phyloP scores from a whole-genome alignment of 2,797 vertebrate genomes.

The Benthosema pterotum region DNA sequence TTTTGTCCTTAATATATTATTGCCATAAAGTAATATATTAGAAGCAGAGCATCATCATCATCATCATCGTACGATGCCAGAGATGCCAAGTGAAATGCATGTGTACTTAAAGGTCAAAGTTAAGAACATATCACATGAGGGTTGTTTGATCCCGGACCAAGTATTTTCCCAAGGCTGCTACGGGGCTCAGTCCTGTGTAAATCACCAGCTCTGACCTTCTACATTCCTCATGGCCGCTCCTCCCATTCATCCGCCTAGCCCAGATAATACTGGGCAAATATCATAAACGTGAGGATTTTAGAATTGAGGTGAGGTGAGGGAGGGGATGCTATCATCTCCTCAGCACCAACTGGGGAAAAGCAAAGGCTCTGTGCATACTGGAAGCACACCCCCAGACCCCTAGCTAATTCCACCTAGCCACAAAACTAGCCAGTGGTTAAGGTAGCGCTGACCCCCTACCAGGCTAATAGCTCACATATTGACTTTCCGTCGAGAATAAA shows the following conservation, averaged over 20 bases:
- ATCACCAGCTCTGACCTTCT: conserved; percentile 79
- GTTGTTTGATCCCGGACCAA: conserved; percentile 71
- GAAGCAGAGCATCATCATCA: too few relatives aligned
- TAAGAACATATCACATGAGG: conserved; percentile 70
- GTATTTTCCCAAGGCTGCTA: conserved; percentile 78
- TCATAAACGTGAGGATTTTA: conserved; percentile 89
- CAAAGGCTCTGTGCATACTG: conserved; percentile 63
- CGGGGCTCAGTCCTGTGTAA: conserved; percentile 69
- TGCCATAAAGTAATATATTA: too few relatives aligned
- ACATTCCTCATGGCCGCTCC: conserved; percentile 82
- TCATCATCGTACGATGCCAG: background rate
- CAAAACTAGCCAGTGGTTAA: conserved; percentile 36
- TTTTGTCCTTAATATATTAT: background rate
- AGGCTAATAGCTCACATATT: conserved; percentile 27
- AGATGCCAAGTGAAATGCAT: conserved; percentile 35
- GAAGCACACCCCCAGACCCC: conserved; percentile 28
- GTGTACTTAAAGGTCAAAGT: conserved; percentile 71
- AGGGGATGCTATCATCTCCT: conserved; percentile 65
- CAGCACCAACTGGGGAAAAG: conserved; percentile 70
- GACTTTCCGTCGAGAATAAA: conserved; percentile 30
- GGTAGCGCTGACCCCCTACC: conserved; percentile 38
- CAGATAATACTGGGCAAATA: conserved; percentile 88
- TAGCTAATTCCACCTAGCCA: conserved; percentile 31
- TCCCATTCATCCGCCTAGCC: conserved; percentile 89
- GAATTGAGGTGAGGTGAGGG: conserved; percentile 78